Evolutionary conservation across 2,888 invertebrate species (phyloP).

Genomic region (Adelognathus sp.): DNA sequence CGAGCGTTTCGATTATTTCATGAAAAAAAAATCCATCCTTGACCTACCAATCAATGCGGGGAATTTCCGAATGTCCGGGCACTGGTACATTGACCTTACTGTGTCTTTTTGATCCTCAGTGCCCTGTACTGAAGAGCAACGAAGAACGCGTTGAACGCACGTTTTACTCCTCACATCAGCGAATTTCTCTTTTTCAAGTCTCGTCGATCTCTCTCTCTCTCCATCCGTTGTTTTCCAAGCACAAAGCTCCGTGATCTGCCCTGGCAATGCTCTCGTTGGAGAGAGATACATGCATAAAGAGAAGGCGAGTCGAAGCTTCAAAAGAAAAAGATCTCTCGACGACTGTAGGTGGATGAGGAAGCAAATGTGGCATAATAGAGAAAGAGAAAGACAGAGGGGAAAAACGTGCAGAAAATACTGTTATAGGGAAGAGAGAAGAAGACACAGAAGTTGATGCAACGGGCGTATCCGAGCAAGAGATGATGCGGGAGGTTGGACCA

Average conservation of each 20-base stretch:
- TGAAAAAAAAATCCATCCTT: no score
- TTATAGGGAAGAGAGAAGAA: slow-evolving; percentile 2
- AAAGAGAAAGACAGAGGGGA: neutral
- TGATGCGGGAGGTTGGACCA: slow-evolving; percentile 4
- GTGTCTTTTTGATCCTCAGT: neutral
- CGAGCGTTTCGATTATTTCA: no score
- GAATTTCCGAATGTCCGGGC: no score
- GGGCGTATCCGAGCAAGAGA: slow-evolving; percentile 2
- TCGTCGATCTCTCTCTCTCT: neutral
- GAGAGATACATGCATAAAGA: neutral
- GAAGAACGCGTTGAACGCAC: neutral
- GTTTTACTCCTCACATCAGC: neutral
- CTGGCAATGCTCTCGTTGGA: neutral
- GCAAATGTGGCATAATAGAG: slow-evolving; percentile 9
- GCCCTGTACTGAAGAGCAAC: neutral
- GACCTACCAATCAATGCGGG: no score
- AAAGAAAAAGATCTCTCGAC: slow-evolving; percentile 8
- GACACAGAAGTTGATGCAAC: slow-evolving; percentile 10
- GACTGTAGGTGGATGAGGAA: neutral
- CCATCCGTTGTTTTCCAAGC: neutral
- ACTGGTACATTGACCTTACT: neutral
- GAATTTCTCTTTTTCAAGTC: neutral
- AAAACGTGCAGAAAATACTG: neutral
- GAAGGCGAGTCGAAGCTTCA: neutral
- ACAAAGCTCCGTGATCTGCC: neutral